These are phyloP conservation scores for Macroramphosus scolopax DNA, from an alignment of 2,797 vertebrate genomes.

Conservation along the genomic window DNA sequence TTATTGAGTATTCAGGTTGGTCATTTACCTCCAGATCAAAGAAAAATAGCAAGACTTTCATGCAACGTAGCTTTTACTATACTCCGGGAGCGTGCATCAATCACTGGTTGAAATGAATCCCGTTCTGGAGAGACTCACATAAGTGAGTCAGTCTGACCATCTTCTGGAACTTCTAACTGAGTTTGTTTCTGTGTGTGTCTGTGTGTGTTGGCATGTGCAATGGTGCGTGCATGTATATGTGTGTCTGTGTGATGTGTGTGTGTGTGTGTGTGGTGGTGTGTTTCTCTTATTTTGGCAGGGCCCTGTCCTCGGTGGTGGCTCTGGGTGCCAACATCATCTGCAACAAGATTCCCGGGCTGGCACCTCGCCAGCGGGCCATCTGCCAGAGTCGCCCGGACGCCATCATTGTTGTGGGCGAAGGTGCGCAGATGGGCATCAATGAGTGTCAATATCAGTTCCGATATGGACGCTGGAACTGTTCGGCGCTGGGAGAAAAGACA, in stretches of 20 bases:
- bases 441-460: slow-evolving; percentile 99
- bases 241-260: background rate
- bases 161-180: slow-evolving; percentile 40
- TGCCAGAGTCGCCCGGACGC: slow-evolving; percentile 99
- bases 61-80: slow-evolving; percentile 40
- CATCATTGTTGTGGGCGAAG: slow-evolving; percentile 98
- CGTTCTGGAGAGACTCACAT: slow-evolving; percentile 47
- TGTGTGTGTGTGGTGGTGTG: slow-evolving; percentile 17
- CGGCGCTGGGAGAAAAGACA: slow-evolving; percentile 95
- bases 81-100: slow-evolving; percentile 48
- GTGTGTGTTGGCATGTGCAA: slow-evolving; percentile 15
- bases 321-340: slow-evolving; percentile 99
- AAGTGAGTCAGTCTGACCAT: slow-evolving; percentile 55
- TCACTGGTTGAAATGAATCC: slow-evolving; percentile 56
- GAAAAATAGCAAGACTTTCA: slow-evolving; percentile 34
- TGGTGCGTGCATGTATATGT: background rate
- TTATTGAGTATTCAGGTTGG: slow-evolving; percentile 44
- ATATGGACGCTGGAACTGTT: slow-evolving; percentile 98
- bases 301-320: slow-evolving; percentile 98
- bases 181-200: slow-evolving; percentile 36
- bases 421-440: slow-evolving; percentile 98
- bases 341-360: slow-evolving; percentile 99
- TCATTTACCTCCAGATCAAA: slow-evolving; percentile 53
- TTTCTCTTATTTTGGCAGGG: slow-evolving; percentile 77
- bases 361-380: slow-evolving; percentile 96